Percentiles rank a stretch among this genome's conserved stretches.
These are phyloP conservation scores for Apamea anceps DNA, from an alignment of 2,888 invertebrate species.

Conservation along the genomic window DNA sequence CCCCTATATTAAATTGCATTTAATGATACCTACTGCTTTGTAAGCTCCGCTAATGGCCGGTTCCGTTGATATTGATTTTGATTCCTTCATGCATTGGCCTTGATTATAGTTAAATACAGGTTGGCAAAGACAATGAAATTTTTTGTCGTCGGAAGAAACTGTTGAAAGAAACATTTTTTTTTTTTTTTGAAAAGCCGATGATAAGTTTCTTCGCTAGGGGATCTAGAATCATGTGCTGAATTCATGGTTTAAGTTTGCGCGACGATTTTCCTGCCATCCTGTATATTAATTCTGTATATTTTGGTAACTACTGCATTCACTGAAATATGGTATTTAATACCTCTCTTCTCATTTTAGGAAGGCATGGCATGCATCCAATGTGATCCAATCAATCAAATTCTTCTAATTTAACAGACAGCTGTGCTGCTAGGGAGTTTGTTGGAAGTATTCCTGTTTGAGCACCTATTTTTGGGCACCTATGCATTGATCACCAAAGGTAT, in stretches of 20 bases:
- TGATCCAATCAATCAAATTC: neutral
- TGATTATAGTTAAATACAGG: neutral
- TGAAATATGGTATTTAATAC: neutral
- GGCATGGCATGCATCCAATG: neutral
- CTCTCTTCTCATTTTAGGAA: neutral
- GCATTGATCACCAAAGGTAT: too few species aligned
- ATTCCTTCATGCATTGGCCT: slow-evolving; percentile 21
- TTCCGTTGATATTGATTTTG: slow-evolving; percentile 45
- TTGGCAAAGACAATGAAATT: too few species aligned
- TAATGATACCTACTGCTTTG: slow-evolving; percentile 1
- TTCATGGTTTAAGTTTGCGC: too few species aligned
- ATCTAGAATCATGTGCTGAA: too few species aligned
- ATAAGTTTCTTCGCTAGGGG: too few species aligned
- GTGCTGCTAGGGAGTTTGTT: neutral
- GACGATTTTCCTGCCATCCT: too few species aligned
- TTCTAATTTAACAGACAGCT: neutral
- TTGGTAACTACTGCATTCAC: neutral
- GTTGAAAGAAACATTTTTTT: neutral
- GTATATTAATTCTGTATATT: neutral
- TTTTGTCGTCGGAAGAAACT: too few species aligned
- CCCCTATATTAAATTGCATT: slow-evolving; percentile 28
- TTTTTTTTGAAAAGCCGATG: too few species aligned
- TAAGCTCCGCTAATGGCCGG: slow-evolving; percentile 7
- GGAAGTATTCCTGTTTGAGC: too few species aligned
- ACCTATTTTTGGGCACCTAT: too few species aligned